phyloP scores from a whole-genome alignment of 1,140 invertebrate genomes.

The Nixonia krombeini region DNA sequence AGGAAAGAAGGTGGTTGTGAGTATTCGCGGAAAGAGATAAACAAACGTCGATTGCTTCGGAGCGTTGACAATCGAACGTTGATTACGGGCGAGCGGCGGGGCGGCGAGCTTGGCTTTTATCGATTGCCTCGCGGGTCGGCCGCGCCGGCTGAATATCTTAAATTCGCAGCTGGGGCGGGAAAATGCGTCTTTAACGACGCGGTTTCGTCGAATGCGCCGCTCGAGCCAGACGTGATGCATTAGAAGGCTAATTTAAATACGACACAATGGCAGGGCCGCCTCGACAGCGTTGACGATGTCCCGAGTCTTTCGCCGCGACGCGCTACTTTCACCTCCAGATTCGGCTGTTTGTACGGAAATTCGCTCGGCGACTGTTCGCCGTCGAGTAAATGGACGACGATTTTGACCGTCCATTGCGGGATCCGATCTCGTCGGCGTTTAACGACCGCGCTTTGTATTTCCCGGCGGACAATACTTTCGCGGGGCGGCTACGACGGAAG shows the following conservation, averaged over 20 bases:
- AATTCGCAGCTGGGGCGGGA: constrained; percentile 43
- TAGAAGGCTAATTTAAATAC: constrained; percentile 67
- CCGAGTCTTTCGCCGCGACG: too few species aligned
- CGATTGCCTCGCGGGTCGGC: constrained; percentile 36
- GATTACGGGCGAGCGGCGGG: too few species aligned
- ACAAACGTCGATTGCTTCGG: too few species aligned
- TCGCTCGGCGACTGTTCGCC: neutral
- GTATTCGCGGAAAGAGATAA: too few species aligned
- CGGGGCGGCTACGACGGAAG: constrained; percentile 59
- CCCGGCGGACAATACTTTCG: constrained; percentile 63
- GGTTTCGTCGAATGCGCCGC: too few species aligned
- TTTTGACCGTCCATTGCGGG: neutral
- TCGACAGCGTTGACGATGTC: constrained; percentile 48
- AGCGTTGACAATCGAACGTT: too few species aligned
- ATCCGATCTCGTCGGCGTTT: too few species aligned
- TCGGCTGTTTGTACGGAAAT: neutral
- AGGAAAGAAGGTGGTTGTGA: too few species aligned
- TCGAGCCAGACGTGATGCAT: too few species aligned
- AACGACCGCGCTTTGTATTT: neutral
- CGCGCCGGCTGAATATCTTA: constrained; percentile 26
- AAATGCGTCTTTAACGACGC: constrained; percentile 62
- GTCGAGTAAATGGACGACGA: neutral
- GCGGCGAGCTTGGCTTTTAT: too few species aligned
- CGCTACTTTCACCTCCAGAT: neutral
- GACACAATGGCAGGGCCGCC: constrained; percentile 50